Conservation (phyloP, 2,888 invertebrate species). For the Chymomyza amoena region DNA sequence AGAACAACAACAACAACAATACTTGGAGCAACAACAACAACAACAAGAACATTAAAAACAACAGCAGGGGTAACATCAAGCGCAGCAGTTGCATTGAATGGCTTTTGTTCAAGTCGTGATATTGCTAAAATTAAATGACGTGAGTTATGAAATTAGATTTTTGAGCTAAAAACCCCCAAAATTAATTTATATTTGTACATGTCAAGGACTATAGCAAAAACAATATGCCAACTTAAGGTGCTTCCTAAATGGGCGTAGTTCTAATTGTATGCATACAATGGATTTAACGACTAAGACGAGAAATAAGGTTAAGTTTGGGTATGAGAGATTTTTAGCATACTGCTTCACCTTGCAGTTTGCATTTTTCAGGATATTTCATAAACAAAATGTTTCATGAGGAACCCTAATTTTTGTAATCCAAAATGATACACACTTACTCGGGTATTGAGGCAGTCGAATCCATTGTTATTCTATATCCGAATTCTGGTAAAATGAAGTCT, state of each 20-base stretch:
- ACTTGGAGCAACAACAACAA: conserved; percentile 13
- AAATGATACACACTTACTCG: too few species aligned
- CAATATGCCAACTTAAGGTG: conserved; percentile 10
- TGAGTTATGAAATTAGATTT: conserved; percentile 73
- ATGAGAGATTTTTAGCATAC: too few species aligned
- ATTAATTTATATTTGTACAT: conserved; percentile 6
- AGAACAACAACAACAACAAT: conserved; percentile 7
- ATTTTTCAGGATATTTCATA: too few species aligned
- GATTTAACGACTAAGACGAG: neutral
- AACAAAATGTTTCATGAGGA: too few species aligned
- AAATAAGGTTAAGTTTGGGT: too few species aligned
- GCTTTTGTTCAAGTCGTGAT: conserved; percentile 76
- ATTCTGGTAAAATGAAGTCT: too few species aligned
- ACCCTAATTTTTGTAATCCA: too few species aligned
- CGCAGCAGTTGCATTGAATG: conserved; percentile 75
- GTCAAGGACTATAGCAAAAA: conserved; percentile 10
- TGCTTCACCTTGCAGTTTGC: too few species aligned
- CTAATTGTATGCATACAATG: neutral
- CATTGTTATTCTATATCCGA: too few species aligned
- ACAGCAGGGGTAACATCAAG: conserved; percentile 26
- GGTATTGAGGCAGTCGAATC: too few species aligned
- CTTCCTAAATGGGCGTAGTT: neutral
- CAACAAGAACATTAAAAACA: conserved; percentile 19
- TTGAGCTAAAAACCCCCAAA: conserved; percentile 8
- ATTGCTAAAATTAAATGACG: conserved; percentile 76